A percentile compares a stretch with the other conserved stretches of the same genome.
Evolutionary conservation across 2,113 vertebrate species (phyloP).

Genomic region (Beaufortia kweichowensis): DNA sequence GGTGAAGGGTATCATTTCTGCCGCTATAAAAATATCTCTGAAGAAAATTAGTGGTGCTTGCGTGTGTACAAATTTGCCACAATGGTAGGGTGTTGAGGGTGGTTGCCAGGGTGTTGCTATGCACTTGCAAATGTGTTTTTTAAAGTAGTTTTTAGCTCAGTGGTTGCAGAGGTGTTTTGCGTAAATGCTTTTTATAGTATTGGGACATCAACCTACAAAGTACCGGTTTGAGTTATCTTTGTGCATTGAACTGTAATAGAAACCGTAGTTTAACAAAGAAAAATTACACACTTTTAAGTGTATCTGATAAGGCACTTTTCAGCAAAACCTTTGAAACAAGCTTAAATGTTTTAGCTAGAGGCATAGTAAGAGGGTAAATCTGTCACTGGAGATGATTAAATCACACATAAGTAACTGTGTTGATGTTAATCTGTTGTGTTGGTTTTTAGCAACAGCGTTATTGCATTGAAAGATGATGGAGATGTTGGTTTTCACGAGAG

Average conservation of each 20-base stretch:
- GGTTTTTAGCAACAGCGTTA: constrained; percentile 19
- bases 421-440: constrained; percentile 29
- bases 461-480: constrained; percentile 26
- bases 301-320: neutral
- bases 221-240: too few relatives aligned
- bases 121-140: too few relatives aligned
- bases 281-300: constrained; percentile 1
- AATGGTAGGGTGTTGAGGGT: too few relatives aligned
- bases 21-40: neutral
- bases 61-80: too few relatives aligned
- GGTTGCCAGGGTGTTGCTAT: too few relatives aligned
- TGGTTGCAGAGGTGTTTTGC: too few relatives aligned
- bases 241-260: too few relatives aligned
- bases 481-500: neutral
- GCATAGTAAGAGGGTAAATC: neutral
- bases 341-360: neutral
- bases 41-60: neutral
- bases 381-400: constrained; percentile 12
- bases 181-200: too few relatives aligned
- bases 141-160: too few relatives aligned
- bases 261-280: too few relatives aligned
- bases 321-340: neutral
- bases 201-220: too few relatives aligned
- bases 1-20: too few relatives aligned
- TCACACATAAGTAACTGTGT: neutral